These are phyloP conservation scores for Toxotes jaculatrix DNA, from an alignment of 2,113 vertebrate species.

Conservation along the genomic window DNA sequence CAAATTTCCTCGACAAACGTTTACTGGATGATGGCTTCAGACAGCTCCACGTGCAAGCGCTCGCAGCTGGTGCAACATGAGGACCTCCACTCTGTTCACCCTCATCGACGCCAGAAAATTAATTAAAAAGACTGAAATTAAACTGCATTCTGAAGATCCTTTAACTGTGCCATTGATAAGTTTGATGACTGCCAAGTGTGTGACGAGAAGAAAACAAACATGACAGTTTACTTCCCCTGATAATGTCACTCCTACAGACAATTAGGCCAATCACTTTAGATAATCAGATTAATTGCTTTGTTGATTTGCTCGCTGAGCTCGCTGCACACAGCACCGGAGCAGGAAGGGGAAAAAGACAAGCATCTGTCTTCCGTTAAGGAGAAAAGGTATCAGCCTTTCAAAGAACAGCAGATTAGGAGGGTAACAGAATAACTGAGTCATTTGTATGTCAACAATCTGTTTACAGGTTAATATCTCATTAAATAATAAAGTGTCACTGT, in stretches of 20 bases:
- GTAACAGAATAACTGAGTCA: constrained; percentile 12
- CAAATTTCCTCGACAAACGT: too few species aligned
- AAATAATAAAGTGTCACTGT: not conserved
- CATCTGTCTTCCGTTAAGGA: constrained; percentile 30
- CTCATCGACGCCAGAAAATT: not conserved
- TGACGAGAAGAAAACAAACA: constrained; percentile 38
- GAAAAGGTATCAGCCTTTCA: constrained; percentile 22
- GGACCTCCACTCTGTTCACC: not conserved
- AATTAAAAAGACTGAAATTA: constrained; percentile 5
- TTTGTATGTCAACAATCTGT: not conserved
- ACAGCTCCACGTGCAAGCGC: not conserved
- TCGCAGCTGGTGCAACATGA: not conserved
- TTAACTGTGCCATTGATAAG: constrained; percentile 32
- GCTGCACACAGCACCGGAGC: not conserved
- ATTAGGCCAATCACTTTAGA: constrained; percentile 63
- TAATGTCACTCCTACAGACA: constrained; percentile 46
- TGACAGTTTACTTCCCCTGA: constrained; percentile 17
- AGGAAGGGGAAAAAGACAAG: constrained; percentile 15
- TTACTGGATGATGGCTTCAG: not conserved
- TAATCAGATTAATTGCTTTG: constrained; percentile 66
- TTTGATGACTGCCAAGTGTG: constrained; percentile 24
- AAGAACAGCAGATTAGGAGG: constrained; percentile 45
- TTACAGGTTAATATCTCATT: not conserved
- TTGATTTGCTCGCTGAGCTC: constrained; percentile 35
- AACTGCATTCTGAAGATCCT: constrained; percentile 8